Evolutionary conservation across 2,113 vertebrate species (phyloP).

Genomic region (Ploceus nigricollis): DNA sequence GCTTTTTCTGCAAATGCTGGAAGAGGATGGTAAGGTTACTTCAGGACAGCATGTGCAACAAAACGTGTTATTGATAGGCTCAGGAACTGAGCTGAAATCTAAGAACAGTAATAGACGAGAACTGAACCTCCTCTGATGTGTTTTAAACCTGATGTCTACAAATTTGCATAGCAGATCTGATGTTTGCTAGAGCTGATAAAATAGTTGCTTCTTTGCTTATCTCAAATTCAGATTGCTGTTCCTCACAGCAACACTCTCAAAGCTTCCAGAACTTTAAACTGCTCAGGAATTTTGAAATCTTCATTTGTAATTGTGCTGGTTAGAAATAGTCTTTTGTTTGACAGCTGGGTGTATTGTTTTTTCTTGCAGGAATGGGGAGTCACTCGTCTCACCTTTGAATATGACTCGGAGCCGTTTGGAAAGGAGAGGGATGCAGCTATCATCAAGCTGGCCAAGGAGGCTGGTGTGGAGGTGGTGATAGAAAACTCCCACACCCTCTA

Average conservation of each 20-base stretch:
- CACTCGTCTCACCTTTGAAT: constrained; percentile 91
- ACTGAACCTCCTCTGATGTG: not conserved
- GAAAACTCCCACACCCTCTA: constrained; percentile 94
- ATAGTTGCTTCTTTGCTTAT: not conserved
- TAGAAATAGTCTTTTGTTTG: not conserved
- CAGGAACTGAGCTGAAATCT: not conserved
- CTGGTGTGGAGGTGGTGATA: constrained; percentile 89
- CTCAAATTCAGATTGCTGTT: not conserved
- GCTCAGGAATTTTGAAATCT: not conserved
- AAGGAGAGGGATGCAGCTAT: constrained; percentile 94
- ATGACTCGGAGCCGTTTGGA: constrained; percentile 92
- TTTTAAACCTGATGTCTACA: not conserved
- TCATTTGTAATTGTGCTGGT: not conserved
- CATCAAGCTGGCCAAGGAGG: constrained; percentile 92
- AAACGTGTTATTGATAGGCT: not conserved
- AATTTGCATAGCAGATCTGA: not conserved
- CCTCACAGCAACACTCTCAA: not conserved
- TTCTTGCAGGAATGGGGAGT: constrained; percentile 90
- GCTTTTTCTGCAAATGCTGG: not conserved
- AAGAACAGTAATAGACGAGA: not conserved
- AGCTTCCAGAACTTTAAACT: not conserved
- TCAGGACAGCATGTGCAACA: not conserved
- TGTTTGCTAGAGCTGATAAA: not conserved
- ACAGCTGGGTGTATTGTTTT: not conserved
- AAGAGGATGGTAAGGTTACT: not conserved